Evolutionary conservation across 1,140 invertebrate genomes (phyloP).

Genomic region (Drosophila kikkawai): DNA sequence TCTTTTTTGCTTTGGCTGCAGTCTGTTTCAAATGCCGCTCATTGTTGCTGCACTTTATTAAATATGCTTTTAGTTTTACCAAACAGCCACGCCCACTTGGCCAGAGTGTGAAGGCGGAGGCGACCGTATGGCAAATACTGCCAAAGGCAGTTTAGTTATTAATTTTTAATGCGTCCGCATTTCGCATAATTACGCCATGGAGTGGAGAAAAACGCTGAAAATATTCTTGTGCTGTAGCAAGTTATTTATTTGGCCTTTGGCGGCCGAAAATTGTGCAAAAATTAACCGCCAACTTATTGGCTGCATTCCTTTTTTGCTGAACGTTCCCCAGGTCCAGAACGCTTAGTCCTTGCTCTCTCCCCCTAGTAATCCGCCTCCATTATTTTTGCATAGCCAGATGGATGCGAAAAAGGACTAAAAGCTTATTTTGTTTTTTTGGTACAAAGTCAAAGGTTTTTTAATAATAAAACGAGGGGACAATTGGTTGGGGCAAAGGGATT

Average conservation of each 20-base stretch:
- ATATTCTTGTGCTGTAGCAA: constrained; percentile 44
- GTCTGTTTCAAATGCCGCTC: constrained; percentile 33
- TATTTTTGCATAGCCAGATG: constrained; percentile 37
- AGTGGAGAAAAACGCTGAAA: constrained; percentile 26
- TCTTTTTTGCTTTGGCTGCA: constrained; percentile 4
- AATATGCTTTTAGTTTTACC: constrained; percentile 61
- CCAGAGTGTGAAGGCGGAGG: constrained; percentile 21
- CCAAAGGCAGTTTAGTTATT: constrained; percentile 64
- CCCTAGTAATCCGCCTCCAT: background rate
- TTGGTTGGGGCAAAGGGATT: background rate
- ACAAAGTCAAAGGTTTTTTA: constrained; percentile 54
- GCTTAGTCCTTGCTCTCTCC: background rate
- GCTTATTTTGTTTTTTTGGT: constrained; percentile 44
- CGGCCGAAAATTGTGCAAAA: constrained; percentile 46
- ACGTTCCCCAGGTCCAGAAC: background rate
- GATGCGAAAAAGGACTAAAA: constrained; percentile 23
- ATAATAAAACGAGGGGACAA: constrained; percentile 43
- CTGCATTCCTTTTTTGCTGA: constrained; percentile 21
- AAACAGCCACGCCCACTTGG: constrained; percentile 41
- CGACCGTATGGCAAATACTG: constrained; percentile 50
- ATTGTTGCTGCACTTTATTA: constrained; percentile 59
- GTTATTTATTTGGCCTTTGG: constrained; percentile 62
- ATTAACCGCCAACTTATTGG: constrained; percentile 55
- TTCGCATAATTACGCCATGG: constrained; percentile 51
- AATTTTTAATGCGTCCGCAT: constrained; percentile 63